Percentiles rank a stretch among this genome's conserved stretches.
Conservation (phyloP, 1,140 invertebrate species). For the Achatina immaculata region DNA sequence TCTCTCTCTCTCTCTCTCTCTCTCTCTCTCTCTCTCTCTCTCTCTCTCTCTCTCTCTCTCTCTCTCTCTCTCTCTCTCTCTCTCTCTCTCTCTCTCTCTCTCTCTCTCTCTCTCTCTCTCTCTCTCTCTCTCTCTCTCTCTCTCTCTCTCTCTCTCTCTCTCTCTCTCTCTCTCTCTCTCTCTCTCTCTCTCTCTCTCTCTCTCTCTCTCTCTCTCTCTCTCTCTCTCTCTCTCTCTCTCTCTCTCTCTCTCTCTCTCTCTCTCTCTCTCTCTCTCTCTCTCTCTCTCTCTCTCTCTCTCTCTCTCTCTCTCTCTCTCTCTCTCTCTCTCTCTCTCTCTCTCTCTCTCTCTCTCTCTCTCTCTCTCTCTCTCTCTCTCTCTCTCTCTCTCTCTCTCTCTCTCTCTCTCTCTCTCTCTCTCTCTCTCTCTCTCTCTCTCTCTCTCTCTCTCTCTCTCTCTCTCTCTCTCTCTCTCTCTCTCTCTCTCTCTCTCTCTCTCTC, state of each 20-base stretch:
- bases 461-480: slow-evolving; percentile 23
- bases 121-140: background rate
- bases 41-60: slow-evolving; percentile 1
- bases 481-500: slow-evolving; percentile 27
- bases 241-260: background rate
- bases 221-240: background rate
- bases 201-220: background rate
- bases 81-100: slow-evolving; percentile 21
- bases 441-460: slow-evolving; percentile 18
- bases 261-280: background rate
- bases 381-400: background rate
- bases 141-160: background rate
- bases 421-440: background rate
- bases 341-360: slow-evolving; percentile 2
- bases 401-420: background rate
- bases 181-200: background rate
- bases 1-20: background rate
- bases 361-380: background rate
- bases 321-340: slow-evolving; percentile 5
- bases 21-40: slow-evolving; percentile 1
- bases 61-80: background rate
- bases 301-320: background rate
- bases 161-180: background rate
- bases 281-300: background rate
- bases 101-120: slow-evolving; percentile 4